phyloP scores from a whole-genome alignment of 92 coral and sea anemone species.

The Montipora capitata region DNA sequence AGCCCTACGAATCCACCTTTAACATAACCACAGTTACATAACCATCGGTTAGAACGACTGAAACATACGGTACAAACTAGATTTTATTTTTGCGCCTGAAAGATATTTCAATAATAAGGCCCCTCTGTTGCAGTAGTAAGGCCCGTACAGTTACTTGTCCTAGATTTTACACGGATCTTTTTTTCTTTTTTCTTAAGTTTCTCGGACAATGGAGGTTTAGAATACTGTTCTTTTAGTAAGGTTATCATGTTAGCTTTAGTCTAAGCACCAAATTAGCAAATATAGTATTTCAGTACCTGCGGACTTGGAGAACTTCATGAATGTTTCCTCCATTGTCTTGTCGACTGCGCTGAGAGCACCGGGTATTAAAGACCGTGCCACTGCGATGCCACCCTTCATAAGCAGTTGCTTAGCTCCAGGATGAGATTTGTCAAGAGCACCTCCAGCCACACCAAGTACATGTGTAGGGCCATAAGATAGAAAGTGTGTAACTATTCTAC shows the following conservation, averaged over 20 bases:
- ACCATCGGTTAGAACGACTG: no score
- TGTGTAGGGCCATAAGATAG: conserved; percentile 11
- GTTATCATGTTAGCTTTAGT: no score
- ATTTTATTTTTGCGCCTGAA: no score
- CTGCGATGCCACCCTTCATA: conserved; percentile 71
- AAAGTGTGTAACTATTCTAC: conserved; percentile 7
- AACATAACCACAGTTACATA: not conserved
- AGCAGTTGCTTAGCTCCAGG: conserved; percentile 64
- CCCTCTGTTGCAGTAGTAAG: no score
- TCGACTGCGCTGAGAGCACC: conserved; percentile 75
- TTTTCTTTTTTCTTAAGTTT: no score
- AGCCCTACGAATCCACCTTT: conserved; percentile 73
- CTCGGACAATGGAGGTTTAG: no score
- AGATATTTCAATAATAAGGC: no score
- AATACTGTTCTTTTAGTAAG: no score
- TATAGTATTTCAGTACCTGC: conserved; percentile 48
- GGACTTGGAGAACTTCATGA: conserved; percentile 72
- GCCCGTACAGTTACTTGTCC: no score
- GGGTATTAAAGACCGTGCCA: conserved; percentile 72
- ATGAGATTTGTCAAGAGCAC: conserved; percentile 58
- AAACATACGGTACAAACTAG: no score
- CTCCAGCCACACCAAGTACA: conserved; percentile 61
- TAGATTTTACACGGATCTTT: no score
- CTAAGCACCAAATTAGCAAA: not conserved
- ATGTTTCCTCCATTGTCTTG: conserved; percentile 75